Evolutionary conservation across 1,140 invertebrate genomes (phyloP).

Genomic region (Coenobita brevimanus): DNA sequence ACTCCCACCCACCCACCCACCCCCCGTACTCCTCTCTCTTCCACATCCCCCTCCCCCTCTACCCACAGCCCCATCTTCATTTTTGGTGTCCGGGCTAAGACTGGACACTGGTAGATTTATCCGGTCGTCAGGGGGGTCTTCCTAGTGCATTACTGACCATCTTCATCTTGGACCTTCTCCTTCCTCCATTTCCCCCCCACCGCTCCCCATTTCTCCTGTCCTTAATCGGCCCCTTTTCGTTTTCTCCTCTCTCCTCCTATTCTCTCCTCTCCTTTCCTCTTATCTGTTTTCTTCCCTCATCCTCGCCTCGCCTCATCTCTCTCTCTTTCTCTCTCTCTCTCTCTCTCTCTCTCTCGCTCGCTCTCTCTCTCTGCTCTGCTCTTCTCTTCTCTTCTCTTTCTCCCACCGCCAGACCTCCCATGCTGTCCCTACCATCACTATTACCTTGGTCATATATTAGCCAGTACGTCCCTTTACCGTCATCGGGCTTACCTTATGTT

Average conservation of each 20-base stretch:
- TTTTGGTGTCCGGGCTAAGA: background rate
- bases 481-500: too few relatives aligned
- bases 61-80: too few relatives aligned
- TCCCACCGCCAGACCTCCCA: background rate
- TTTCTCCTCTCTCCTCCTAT: background rate
- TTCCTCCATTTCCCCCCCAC: background rate
- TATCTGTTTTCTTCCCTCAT: background rate
- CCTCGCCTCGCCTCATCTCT: background rate
- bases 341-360: background rate
- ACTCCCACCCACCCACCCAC: too few relatives aligned
- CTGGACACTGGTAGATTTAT: too few relatives aligned
- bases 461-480: too few relatives aligned
- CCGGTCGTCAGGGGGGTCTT: too few relatives aligned
- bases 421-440: too few relatives aligned
- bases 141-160: background rate
- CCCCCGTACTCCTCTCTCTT: too few relatives aligned
- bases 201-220: background rate
- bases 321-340: background rate
- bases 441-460: too few relatives aligned
- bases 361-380: background rate
- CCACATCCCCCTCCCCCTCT: too few relatives aligned
- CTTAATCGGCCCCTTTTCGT: background rate
- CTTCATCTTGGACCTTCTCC: background rate
- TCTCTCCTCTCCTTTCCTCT: slow-evolving; percentile 8
- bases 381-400: background rate